These are phyloP conservation scores for Unio pictorum DNA, from an alignment of 2,888 invertebrate genomes.

Conservation along the genomic window DNA sequence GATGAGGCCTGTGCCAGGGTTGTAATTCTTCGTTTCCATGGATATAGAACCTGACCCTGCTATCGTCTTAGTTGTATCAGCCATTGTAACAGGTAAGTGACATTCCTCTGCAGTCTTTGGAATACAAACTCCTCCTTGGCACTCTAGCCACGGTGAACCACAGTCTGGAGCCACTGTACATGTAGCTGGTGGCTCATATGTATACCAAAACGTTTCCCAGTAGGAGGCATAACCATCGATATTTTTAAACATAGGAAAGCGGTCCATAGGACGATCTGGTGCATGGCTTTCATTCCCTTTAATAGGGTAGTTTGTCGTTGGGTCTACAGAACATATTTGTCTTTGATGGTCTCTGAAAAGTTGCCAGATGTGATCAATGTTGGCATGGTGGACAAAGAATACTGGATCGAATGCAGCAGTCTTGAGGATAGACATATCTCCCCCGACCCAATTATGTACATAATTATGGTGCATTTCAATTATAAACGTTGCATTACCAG, in stretches of 20 bases:
- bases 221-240: conserved; percentile 27
- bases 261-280: conserved; percentile 22
- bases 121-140: too few species aligned
- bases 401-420: conserved; percentile 56
- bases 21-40: too few species aligned
- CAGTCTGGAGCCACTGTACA: conserved; percentile 9
- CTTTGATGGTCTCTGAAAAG: too few species aligned
- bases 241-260: conserved; percentile 26
- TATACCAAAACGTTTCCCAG: conserved; percentile 29
- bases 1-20: too few species aligned
- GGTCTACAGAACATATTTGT: conserved; percentile 30
- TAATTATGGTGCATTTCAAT: conserved; percentile 44
- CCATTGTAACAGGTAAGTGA: too few species aligned
- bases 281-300: conserved; percentile 23
- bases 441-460: conserved; percentile 56
- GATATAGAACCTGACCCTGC: too few species aligned
- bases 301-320: conserved; percentile 36
- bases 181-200: conserved; percentile 29
- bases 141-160: too few species aligned
- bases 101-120: too few species aligned
- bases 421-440: conserved; percentile 47
- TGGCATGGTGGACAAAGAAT: too few species aligned
- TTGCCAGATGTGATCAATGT: too few species aligned
- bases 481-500: conserved; percentile 17
- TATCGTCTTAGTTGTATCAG: too few species aligned